Evolutionary conservation across 1,140 invertebrate genomes (phyloP).

Genomic region (Eulimnadia texana): DNA sequence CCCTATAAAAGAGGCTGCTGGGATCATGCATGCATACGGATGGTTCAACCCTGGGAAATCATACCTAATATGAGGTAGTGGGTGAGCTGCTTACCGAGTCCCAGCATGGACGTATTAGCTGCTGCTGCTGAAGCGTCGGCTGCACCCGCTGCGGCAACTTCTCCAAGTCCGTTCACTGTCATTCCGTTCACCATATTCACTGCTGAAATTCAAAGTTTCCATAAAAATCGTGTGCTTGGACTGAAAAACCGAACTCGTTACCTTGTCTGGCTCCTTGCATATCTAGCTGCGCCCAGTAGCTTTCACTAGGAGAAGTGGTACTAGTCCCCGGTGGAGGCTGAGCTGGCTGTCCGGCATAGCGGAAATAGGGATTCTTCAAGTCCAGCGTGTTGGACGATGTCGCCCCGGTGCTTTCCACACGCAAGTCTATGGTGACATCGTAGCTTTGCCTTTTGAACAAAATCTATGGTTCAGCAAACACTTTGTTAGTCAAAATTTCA

Average conservation of each 20-base stretch:
- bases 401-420: conserved; percentile 70
- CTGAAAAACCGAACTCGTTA: conserved; percentile 18
- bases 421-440: conserved; percentile 93
- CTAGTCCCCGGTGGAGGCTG: conserved; percentile 77
- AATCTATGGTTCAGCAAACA: background rate
- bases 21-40: background rate
- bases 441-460: conserved; percentile 68
- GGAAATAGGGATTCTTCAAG: conserved; percentile 97
- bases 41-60: background rate
- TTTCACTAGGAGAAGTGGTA: conserved; percentile 77
- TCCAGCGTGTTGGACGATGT: conserved; percentile 82
- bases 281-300: conserved; percentile 74
- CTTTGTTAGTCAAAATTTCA: background rate
- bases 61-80: conserved; percentile 11
- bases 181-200: conserved; percentile 67
- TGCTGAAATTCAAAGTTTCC: conserved; percentile 28
- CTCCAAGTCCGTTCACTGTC: conserved; percentile 56
- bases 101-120: conserved; percentile 35
- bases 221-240: conserved; percentile 18
- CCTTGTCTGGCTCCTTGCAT: conserved; percentile 48
- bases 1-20: background rate
- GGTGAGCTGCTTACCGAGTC: conserved; percentile 32
- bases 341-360: conserved; percentile 71
- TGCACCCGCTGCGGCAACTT: conserved; percentile 50
- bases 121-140: conserved; percentile 33